phyloP scores from a whole-genome alignment of 2,888 invertebrate genomes.

The Spodoptera picta region DNA sequence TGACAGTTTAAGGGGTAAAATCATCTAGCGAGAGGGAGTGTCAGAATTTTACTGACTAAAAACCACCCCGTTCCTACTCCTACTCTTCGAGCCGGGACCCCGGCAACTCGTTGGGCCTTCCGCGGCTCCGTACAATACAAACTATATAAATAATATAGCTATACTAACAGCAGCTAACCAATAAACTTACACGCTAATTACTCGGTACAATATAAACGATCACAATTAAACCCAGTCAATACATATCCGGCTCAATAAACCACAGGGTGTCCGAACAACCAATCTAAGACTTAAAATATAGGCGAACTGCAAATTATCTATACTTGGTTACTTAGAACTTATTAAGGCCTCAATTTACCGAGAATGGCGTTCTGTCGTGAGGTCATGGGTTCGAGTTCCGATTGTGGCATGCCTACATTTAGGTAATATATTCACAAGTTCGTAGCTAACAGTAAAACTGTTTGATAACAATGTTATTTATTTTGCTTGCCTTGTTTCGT shows the following conservation, averaged over 20 bases:
- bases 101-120: too few relatives aligned
- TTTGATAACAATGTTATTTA: conserved; percentile 48
- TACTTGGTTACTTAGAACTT: conserved; percentile 44
- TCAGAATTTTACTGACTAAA: too few relatives aligned
- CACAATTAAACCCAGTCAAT: conserved; percentile 12
- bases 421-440: conserved; percentile 51
- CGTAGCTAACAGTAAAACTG: conserved; percentile 41
- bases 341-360: conserved; percentile 54
- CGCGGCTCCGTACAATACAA: too few relatives aligned
- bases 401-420: conserved; percentile 47
- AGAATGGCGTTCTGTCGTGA: conserved; percentile 57
- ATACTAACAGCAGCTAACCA: not conserved
- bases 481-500: conserved; percentile 35
- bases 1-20: too few relatives aligned
- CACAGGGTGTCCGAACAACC: conserved; percentile 21
- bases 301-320: conserved; percentile 44
- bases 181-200: not conserved
- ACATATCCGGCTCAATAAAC: conserved; percentile 27
- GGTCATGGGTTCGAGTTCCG: conserved; percentile 54
- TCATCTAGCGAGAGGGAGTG: too few relatives aligned
- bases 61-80: too few relatives aligned
- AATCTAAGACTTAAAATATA: conserved; percentile 38
- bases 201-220: not conserved
- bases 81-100: too few relatives aligned
- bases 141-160: too few relatives aligned